These are phyloP conservation scores for Melanostigma gelatinosum DNA, from an alignment of 2,113 vertebrate species.

Conservation along the genomic window DNA sequence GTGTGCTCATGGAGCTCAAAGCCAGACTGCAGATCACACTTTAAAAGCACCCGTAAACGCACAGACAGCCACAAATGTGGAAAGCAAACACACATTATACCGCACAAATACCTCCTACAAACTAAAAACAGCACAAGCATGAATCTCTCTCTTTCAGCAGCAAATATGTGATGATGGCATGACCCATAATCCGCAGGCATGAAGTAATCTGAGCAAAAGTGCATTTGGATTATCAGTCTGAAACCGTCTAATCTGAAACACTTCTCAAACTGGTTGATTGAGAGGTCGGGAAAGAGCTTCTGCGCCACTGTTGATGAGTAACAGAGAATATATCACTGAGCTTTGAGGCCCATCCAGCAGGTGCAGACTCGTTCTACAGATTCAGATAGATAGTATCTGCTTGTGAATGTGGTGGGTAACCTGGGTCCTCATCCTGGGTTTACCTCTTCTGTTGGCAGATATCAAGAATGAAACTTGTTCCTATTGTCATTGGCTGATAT, in stretches of 20 bases:
- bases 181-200: slow-evolving; percentile 61
- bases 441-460: neutral
- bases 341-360: neutral
- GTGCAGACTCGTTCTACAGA: neutral
- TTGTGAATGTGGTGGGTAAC: neutral
- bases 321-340: neutral
- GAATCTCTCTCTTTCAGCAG: slow-evolving; percentile 34
- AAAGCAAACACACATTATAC: neutral
- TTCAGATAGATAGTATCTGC: neutral
- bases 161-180: slow-evolving; percentile 52
- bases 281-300: slow-evolving; percentile 22
- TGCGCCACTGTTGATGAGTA: neutral
- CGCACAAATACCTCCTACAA: neutral
- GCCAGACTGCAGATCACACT: slow-evolving; percentile 5
- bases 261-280: slow-evolving; percentile 45
- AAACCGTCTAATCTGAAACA: slow-evolving; percentile 65
- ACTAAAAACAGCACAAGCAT: slow-evolving; percentile 12
- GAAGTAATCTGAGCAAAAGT: slow-evolving; percentile 73
- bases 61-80: neutral
- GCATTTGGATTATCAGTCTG: slow-evolving; percentile 75
- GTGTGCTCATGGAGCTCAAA: neutral
- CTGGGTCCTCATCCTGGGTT: neutral
- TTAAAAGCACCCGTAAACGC: neutral
- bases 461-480: neutral
- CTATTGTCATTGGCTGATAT: neutral